Evolutionary conservation across 2,113 vertebrate species (phyloP).

Genomic region (Polypterus bichir): DNA sequence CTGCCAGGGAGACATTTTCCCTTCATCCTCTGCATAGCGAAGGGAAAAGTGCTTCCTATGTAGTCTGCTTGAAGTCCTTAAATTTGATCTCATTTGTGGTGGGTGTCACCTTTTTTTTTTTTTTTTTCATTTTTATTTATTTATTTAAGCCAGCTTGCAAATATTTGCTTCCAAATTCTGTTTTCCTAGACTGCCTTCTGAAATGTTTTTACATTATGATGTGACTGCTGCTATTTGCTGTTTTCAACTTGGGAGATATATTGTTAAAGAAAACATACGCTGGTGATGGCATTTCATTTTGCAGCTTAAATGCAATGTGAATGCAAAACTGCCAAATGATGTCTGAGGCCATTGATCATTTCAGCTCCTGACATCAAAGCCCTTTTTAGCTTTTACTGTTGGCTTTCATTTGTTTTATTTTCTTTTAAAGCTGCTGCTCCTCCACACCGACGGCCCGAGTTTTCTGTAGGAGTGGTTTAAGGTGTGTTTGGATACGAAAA

Average conservation of each 20-base stretch:
- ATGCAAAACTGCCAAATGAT: no score
- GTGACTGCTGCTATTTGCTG: constrained; percentile 2
- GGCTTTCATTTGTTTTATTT: no score
- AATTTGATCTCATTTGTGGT: constrained; percentile 41
- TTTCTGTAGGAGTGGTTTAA: no score
- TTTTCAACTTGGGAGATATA: background rate
- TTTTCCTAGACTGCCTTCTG: constrained; percentile 1
- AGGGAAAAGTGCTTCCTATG: constrained; percentile 46
- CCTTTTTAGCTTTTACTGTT: no score
- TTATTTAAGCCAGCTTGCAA: background rate
- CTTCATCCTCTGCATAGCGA: constrained; percentile 53
- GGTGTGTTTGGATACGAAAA: no score
- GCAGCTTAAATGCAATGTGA: no score
- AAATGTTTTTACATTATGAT: constrained; percentile 5
- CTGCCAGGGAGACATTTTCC: constrained; percentile 66
- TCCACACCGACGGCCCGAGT: no score
- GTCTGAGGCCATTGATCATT: no score
- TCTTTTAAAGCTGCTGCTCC: no score
- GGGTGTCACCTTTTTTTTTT: constrained; percentile 41
- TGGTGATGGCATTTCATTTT: no score
- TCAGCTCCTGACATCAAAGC: no score
- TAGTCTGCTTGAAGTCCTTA: constrained; percentile 40
- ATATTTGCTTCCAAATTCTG: background rate
- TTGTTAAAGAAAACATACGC: no score
- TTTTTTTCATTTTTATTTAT: constrained; percentile 14